These are phyloP conservation scores for Lasioglossum oenotherae DNA, from an alignment of 2,888 invertebrate genomes.

Conservation along the genomic window DNA sequence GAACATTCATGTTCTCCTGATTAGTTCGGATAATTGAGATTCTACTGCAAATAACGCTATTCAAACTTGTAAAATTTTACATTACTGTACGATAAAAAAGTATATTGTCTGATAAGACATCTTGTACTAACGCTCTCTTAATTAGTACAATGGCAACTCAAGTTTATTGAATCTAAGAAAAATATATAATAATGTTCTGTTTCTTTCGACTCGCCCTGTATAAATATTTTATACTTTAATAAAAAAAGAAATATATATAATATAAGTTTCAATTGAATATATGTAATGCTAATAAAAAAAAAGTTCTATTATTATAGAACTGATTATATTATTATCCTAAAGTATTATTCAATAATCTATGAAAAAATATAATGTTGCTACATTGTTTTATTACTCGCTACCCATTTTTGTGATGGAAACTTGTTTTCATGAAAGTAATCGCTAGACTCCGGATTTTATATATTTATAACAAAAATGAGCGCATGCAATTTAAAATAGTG, in stretches of 20 bases:
- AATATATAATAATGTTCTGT: neutral
- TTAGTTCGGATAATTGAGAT: neutral
- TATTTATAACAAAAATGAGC: no score
- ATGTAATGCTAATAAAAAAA: neutral
- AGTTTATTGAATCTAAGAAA: neutral
- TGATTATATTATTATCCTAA: conserved; percentile 9
- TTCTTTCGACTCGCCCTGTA: conserved; percentile 7
- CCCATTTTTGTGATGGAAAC: neutral
- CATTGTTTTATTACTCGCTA: neutral
- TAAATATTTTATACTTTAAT: conserved; percentile 18
- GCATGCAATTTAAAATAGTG: no score
- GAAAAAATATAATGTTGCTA: neutral
- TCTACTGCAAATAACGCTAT: neutral
- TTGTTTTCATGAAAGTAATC: neutral
- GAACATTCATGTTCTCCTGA: neutral
- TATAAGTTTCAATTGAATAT: conserved; percentile 3
- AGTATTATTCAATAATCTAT: conserved; percentile 23
- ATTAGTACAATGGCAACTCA: neutral
- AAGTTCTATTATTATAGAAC: neutral
- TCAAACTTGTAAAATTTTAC: neutral
- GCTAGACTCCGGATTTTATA: no score
- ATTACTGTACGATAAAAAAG: neutral
- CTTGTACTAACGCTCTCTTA: neutral
- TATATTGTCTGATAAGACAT: neutral
- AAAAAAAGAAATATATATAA: neutral